Conservation (phyloP, 2,797 vertebrate genomes). For the Enteromius trimaculatus region DNA sequence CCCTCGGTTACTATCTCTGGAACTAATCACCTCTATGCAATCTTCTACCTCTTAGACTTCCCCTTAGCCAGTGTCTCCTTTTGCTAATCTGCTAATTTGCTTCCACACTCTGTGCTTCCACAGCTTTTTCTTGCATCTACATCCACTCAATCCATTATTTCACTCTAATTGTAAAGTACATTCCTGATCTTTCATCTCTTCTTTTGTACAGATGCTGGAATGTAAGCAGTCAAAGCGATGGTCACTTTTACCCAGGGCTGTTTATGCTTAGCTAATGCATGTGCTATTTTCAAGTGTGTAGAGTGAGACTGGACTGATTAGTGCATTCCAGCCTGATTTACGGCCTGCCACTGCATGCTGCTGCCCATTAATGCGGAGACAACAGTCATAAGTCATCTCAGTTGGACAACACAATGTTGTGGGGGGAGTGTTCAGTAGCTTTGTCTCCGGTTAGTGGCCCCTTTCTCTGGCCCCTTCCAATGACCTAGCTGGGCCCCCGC, state of each 20-base stretch:
- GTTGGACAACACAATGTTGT: slow-evolving; percentile 71
- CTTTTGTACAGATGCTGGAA: slow-evolving; percentile 48
- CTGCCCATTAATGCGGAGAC: slow-evolving; percentile 55
- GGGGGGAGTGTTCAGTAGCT: slow-evolving; percentile 40
- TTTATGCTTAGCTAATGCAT: slow-evolving; percentile 52
- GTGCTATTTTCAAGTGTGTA: slow-evolving; percentile 47
- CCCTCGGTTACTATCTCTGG: background rate
- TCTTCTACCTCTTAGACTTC: slow-evolving; percentile 26
- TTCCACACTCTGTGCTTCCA: slow-evolving; percentile 33
- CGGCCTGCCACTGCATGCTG: slow-evolving; percentile 52
- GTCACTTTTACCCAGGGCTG: slow-evolving; percentile 43
- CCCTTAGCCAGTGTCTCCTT: slow-evolving; percentile 24
- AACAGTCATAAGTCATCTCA: slow-evolving; percentile 60
- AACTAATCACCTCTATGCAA: slow-evolving; percentile 9
- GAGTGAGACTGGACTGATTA: slow-evolving; percentile 58
- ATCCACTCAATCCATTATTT: slow-evolving; percentile 44
- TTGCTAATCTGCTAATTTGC: slow-evolving; percentile 48
- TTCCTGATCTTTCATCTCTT: slow-evolving; percentile 55
- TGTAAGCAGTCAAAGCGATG: slow-evolving; percentile 50
- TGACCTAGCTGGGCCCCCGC: slow-evolving; percentile 58
- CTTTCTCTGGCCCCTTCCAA: slow-evolving; percentile 25
- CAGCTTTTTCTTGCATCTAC: slow-evolving; percentile 29
- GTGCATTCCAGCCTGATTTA: slow-evolving; percentile 66
- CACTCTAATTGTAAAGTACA: slow-evolving; percentile 46
- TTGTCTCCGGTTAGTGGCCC: slow-evolving; percentile 39